phyloP scores from a whole-genome alignment of 2,113 vertebrate genomes.

The Axis porcinus region DNA sequence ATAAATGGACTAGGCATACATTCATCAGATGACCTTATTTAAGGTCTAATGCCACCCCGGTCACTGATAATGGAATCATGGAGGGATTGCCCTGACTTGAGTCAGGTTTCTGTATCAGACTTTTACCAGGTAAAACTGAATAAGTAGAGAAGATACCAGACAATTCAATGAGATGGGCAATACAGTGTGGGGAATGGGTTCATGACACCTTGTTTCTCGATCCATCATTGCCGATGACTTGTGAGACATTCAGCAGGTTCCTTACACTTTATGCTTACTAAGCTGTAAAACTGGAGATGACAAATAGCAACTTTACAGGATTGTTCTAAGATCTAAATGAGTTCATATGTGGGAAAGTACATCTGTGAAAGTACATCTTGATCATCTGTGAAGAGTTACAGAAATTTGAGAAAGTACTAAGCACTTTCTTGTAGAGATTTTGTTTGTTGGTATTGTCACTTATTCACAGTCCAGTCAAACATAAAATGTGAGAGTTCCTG shows the following conservation, averaged over 20 bases:
- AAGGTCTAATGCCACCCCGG: background rate
- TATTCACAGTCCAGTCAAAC: background rate
- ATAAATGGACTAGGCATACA: background rate
- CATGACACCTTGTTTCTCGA: background rate
- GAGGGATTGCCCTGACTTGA: background rate
- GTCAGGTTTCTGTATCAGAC: background rate
- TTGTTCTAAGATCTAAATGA: background rate
- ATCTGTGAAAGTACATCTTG: no score
- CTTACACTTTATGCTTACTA: background rate
- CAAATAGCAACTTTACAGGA: background rate
- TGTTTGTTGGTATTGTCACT: background rate
- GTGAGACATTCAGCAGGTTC: background rate
- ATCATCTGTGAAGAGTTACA: background rate
- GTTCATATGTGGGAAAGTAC: background rate
- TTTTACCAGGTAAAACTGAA: background rate
- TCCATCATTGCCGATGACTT: background rate
- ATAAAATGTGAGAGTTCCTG: background rate
- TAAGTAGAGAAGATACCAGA: background rate
- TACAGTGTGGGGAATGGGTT: background rate
- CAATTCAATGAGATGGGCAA: background rate
- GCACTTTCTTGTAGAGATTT: background rate
- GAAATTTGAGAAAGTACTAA: background rate
- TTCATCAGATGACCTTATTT: background rate
- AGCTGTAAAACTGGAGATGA: background rate
- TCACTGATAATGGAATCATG: background rate